These are phyloP conservation scores for Scotopteryx bipunctaria DNA, from an alignment of 2,888 invertebrate genomes.

Conservation along the genomic window DNA sequence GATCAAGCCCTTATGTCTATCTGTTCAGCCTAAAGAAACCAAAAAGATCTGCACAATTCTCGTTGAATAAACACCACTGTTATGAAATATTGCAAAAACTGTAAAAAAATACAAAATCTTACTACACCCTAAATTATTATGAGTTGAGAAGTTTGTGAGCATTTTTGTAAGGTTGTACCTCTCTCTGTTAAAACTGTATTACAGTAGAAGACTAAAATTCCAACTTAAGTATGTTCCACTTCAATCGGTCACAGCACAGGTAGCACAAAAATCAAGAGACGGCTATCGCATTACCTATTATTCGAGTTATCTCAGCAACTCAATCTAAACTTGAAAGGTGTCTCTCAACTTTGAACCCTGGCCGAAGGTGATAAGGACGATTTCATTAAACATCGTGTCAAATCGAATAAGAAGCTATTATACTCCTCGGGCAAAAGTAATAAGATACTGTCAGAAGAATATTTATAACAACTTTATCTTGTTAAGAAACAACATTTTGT, in stretches of 20 bases:
- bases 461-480: neutral
- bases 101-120: too few species aligned
- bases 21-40: too few species aligned
- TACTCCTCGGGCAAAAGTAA: conserved; percentile 1
- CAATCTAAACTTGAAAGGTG: conserved; percentile 27
- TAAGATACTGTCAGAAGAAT: conserved; percentile 1
- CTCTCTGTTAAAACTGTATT: neutral
- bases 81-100: too few species aligned
- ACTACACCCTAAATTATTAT: too few species aligned
- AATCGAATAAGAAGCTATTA: conserved; percentile 18
- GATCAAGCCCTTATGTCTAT: too few species aligned
- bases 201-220: neutral
- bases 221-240: neutral
- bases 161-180: too few species aligned
- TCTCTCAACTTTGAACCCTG: conserved; percentile 23
- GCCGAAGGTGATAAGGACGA: conserved; percentile 20
- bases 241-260: neutral
- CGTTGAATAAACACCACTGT: too few species aligned
- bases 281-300: conserved; percentile 33
- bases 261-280: conserved; percentile 11
- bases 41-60: too few species aligned
- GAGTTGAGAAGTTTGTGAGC: too few species aligned
- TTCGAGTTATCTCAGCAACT: conserved; percentile 18
- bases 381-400: conserved; percentile 29
- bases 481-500: neutral